Evolutionary conservation across 2,797 vertebrate species (phyloP).

Genomic region (Ptychadena robeensis): DNA sequence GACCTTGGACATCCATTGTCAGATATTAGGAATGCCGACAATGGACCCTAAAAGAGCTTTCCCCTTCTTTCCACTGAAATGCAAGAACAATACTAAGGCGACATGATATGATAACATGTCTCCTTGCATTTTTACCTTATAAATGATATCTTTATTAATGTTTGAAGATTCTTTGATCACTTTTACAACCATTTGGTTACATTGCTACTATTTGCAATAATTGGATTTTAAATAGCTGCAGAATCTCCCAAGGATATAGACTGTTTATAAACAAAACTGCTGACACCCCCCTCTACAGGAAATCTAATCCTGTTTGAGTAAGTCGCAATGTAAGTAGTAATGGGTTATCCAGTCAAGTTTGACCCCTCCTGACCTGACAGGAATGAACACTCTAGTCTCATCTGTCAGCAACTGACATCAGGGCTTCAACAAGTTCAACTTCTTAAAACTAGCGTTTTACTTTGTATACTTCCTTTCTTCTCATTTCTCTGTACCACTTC

Average conservation of each 20-base stretch:
- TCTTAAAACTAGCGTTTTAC: background rate
- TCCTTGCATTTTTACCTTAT: too few species aligned
- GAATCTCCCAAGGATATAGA: background rate
- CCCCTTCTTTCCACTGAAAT: too few species aligned
- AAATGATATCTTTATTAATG: background rate
- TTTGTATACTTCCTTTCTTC: background rate
- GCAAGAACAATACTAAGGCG: too few species aligned
- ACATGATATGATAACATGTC: too few species aligned
- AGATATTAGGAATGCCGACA: too few species aligned
- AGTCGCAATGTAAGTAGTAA: background rate
- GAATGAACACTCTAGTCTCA: background rate
- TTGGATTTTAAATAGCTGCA: background rate
- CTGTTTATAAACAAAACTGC: background rate
- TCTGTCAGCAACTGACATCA: background rate
- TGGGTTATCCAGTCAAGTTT: background rate
- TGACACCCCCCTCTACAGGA: too few species aligned
- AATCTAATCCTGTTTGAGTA: background rate
- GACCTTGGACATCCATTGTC: too few species aligned
- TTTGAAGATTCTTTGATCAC: background rate
- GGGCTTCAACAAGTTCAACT: background rate
- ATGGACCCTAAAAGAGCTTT: too few species aligned
- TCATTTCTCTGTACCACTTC: background rate
- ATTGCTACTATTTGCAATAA: background rate
- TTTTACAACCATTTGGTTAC: background rate
- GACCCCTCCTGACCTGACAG: background rate